Base-by-base conservation (phyloP, 1,140 invertebrate genomes). In the Steinernema feltiae region DNA sequence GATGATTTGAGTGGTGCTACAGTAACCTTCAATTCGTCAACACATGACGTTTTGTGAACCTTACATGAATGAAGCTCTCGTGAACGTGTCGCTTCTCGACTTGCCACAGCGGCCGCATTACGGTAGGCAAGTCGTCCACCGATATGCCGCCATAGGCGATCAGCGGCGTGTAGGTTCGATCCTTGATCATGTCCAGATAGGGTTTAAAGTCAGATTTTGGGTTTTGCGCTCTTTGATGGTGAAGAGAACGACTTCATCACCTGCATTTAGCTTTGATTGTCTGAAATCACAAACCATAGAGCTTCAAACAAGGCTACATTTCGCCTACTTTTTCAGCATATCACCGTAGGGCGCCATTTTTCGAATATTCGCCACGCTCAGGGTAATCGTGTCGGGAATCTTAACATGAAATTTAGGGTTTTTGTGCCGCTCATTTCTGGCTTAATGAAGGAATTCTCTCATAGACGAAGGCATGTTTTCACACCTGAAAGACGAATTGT, bases 341-440 rank as follows among this genome's bases (percentile, higher is more conserved):
- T 63, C 12, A 7, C 53, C 53, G 24, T 63, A 63, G 24, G 24
- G 24, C 7, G 53, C 12, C 2, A 63, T 63, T 63, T 46, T 46
- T n/a, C 41, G 53, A 27, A 63, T 63, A 27, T 63, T 63, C 24
- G 15, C 53, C 24, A 3, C 24, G 53, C 24, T 63, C 15, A 63
- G 53, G 15, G 53, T 63, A 21, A 63, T 63, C 24, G 53, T 63
- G 53, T 63, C 53, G 24, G 53, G 53, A 63, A 63, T 63, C 53
- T 63, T 15, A 63, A 63, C 3, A 46, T 46, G 41, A n/a, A n/a
- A n/a, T n/a, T n/a, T 46, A n/a, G 41, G n/a, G 7, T 46, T 46
- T 7, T 46, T 12, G 7, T 12, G 41, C 7, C n/a, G 7, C 41
- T 7, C n/a, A n/a, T 46, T 12, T 46, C 41, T 46, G n/a, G 41